Percentiles rank a stretch among this genome's conserved stretches.
Evolutionary conservation across 2,797 vertebrate genomes (phyloP).

Genomic region (Alca torda): DNA sequence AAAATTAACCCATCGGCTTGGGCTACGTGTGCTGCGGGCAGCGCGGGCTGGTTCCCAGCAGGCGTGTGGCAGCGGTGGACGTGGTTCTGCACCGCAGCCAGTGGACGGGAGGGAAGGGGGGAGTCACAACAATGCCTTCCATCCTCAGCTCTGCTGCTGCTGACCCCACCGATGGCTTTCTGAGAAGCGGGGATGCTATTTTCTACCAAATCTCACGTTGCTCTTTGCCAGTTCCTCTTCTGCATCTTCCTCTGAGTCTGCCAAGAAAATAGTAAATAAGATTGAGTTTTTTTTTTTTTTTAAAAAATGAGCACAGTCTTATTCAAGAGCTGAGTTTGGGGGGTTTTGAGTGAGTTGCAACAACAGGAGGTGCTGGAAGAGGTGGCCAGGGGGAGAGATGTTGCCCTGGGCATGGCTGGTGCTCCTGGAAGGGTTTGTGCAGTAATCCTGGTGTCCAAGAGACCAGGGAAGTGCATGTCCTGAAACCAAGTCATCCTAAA

Average conservation of each 20-base stretch:
- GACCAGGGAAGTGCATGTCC: background rate
- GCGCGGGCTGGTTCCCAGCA: background rate
- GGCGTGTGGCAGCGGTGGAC: accelerated
- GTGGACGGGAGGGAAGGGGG: accelerated
- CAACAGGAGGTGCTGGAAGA: background rate
- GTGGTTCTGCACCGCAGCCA: background rate
- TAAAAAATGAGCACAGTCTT: background rate
- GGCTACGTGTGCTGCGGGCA: background rate
- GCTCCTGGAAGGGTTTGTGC: background rate
- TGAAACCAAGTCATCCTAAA: background rate
- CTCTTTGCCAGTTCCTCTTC: background rate
- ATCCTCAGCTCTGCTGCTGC: background rate
- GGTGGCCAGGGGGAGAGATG: background rate
- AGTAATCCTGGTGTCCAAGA: background rate
- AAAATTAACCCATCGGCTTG: background rate
- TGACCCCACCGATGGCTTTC: background rate
- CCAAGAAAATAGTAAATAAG: background rate
- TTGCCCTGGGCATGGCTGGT: background rate
- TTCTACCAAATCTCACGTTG: accelerated
- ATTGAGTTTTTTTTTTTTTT: background rate
- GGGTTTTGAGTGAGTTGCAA: background rate
- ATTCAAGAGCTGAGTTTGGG: background rate
- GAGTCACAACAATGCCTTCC: background rate
- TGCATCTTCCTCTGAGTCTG: background rate
- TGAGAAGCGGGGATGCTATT: background rate